phyloP scores from a whole-genome alignment of 2,113 vertebrate species.

The Glaucidium brasilianum region DNA sequence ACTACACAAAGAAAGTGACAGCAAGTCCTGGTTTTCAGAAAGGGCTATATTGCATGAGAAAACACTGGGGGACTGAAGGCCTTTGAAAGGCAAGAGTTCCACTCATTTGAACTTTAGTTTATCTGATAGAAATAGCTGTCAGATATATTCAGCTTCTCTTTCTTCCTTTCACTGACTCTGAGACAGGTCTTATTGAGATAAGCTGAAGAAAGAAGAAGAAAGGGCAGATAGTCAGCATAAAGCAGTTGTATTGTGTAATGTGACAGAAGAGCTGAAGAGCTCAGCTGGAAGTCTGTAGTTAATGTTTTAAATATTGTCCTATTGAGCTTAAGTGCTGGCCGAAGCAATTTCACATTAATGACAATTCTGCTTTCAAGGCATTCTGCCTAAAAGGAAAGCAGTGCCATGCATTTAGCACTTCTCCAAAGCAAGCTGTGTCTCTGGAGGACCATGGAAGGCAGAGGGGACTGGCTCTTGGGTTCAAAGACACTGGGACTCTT shows the following conservation, averaged over 20 bases:
- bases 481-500: neutral
- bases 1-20: constrained; percentile 47
- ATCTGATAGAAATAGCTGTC: constrained; percentile 72
- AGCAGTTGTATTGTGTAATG: constrained; percentile 10
- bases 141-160: constrained; percentile 57
- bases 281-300: constrained; percentile 11
- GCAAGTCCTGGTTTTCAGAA: neutral
- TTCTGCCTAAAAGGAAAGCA: neutral
- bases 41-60: neutral
- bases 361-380: neutral
- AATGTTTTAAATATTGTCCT: constrained; percentile 44
- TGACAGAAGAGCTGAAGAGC: constrained; percentile 32
- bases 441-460: neutral
- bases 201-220: constrained; percentile 33
- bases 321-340: neutral
- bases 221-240: constrained; percentile 44
- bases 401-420: neutral
- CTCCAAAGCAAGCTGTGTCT: neutral
- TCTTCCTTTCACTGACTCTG: constrained; percentile 45
- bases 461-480: neutral
- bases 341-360: constrained; percentile 1
- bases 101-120: constrained; percentile 67
- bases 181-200: constrained; percentile 52
- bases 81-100: constrained; percentile 65
- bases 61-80: neutral